Base-by-base conservation (phyloP, 2,797 vertebrate species). In the Argyrosomus regius region DNA sequence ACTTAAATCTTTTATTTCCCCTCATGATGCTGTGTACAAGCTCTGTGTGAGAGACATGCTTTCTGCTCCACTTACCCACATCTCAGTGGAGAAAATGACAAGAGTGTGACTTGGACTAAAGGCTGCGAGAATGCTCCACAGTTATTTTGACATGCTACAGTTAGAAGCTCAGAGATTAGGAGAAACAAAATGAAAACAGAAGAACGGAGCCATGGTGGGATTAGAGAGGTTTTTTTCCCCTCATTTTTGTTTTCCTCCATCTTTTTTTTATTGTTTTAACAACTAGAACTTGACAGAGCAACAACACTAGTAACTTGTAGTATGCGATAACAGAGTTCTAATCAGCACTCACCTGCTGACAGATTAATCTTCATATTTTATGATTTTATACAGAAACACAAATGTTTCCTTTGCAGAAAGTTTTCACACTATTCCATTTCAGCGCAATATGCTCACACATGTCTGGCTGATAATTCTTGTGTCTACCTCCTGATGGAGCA, bases 51-150 rank as follows among this genome's bases (percentile, higher is more conserved):
- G 66, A 72, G 53, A 52, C 65, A 16, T 60, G 14, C 72, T 83
- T 92, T 90, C 86, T 88, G 88, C 90, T 90, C 87, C 75, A 93
- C 70, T 91, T 89, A 61, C 31, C 53, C 64, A 49, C 39, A 56
- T 78, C 59, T 81, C 83, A 58, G 54, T n/a, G 50, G 65, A 82
- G 72, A 56, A 68, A 72, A 78, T 54, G 4, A 73, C 26, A 28
- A 14, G 54, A 65, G 54, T 48, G 48, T 54, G 54, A 72, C 63
- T 39, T n/a, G 6, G 35, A 46, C 53, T 26, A 20, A 39, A 22
- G 53, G 20, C 41, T 28, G 17, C 14, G n/a, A 3, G 35, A 54
- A 53, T 9, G 35, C n/a, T 3, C 3, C 20, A 39, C 20, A 14
- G 20, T 56, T 18, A 28, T 20, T 54, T 53, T 35, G 17, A 11